These are phyloP conservation scores for Patella pellucida DNA, from an alignment of 2,888 invertebrate species.

Conservation along the genomic window DNA sequence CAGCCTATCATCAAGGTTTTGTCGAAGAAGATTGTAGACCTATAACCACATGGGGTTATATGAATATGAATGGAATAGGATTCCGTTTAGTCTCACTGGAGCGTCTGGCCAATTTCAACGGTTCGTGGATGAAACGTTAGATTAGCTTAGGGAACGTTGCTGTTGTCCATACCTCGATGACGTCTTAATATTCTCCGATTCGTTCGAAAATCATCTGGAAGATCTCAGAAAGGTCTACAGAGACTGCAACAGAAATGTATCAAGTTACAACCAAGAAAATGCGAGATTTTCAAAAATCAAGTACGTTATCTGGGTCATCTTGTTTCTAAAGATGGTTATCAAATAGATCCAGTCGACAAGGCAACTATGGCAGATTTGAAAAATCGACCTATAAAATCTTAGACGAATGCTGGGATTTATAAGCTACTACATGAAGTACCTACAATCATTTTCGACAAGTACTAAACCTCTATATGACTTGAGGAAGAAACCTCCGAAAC, in stretches of 20 bases:
- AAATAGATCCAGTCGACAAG: no score
- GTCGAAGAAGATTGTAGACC: conserved; percentile 22
- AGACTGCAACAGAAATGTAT: conserved; percentile 27
- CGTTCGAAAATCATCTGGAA: conserved; percentile 24
- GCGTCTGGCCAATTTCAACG: conserved; percentile 29
- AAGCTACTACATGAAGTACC: no score
- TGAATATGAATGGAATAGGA: conserved; percentile 29
- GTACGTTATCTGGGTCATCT: conserved; percentile 37
- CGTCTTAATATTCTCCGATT: conserved; percentile 24
- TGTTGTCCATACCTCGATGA: conserved; percentile 33
- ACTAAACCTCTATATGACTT: conserved; percentile 26
- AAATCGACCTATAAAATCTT: conserved; percentile 19
- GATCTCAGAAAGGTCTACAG: conserved; percentile 23
- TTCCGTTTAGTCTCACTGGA: conserved; percentile 32
- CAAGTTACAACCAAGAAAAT: conserved; percentile 36
- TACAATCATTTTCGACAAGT: no score
- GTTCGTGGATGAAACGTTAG: conserved; percentile 30
- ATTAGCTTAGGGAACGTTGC: conserved; percentile 20
- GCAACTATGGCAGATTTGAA: conserved; percentile 27
- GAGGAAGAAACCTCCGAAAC: not conserved
- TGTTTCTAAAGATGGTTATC: conserved; percentile 30
- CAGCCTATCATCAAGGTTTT: conserved; percentile 34
- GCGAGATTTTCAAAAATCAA: conserved; percentile 29
- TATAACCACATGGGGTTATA: conserved; percentile 36
- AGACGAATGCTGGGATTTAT: no score